These are phyloP conservation scores for Acipenser transmontanus DNA, from an alignment of 2,797 vertebrate species.

Conservation along the genomic window DNA sequence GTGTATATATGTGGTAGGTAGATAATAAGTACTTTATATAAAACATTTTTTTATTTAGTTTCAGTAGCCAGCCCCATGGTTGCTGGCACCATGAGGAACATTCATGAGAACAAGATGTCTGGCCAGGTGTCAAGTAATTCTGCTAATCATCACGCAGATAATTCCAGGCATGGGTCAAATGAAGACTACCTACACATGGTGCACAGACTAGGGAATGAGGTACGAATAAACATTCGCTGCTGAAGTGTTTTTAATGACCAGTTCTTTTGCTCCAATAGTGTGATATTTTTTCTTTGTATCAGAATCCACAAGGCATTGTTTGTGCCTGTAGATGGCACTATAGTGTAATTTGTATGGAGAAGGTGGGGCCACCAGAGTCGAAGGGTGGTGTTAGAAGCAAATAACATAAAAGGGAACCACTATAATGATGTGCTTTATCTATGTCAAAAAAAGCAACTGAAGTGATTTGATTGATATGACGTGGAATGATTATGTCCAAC, in stretches of 20 bases:
- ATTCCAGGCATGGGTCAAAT: conserved; percentile 73
- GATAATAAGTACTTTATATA: not conserved
- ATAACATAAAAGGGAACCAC: too few species aligned
- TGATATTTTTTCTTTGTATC: too few species aligned
- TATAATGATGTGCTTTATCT: too few species aligned
- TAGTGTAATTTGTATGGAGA: too few species aligned
- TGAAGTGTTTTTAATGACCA: not conserved
- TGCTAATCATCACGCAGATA: conserved; percentile 84
- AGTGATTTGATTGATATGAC: not conserved
- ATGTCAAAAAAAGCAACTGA: too few species aligned
- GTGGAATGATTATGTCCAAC: not conserved
- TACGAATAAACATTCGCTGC: conserved; percentile 47
- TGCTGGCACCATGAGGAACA: conserved; percentile 80
- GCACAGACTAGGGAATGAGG: conserved; percentile 88
- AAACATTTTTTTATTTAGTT: conserved; percentile 46
- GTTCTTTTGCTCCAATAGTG: too few species aligned
- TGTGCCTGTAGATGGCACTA: too few species aligned
- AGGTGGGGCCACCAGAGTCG: too few species aligned
- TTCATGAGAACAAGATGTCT: conserved; percentile 85
- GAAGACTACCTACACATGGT: conserved; percentile 89
- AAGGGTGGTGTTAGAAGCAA: too few species aligned
- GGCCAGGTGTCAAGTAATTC: conserved; percentile 83
- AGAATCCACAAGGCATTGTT: too few species aligned
- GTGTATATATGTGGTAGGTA: too few species aligned
- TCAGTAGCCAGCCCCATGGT: conserved; percentile 88